A percentile compares a stretch with the other conserved stretches of the same genome.
Conservation (phyloP, 2,888 invertebrate species). For the Trichogramma dendrolimi region DNA sequence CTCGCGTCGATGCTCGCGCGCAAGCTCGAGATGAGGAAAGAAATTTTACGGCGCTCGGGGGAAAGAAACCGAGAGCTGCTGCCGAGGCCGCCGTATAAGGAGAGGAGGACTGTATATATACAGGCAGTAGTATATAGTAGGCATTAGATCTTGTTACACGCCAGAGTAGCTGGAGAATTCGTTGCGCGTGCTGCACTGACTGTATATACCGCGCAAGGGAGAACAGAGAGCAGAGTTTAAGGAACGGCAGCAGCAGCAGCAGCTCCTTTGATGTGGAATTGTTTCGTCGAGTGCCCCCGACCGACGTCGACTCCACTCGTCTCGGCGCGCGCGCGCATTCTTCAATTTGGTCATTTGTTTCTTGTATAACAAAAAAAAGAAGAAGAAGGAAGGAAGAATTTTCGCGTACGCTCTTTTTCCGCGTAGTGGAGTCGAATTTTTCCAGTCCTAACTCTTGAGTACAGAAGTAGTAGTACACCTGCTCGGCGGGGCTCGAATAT, state of each 20-base stretch:
- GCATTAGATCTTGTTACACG: slow-evolving; percentile 26
- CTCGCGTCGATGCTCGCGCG: not conserved
- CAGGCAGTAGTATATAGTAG: not conserved
- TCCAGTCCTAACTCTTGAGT: no score
- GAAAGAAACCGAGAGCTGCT: not conserved
- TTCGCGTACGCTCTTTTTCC: no score
- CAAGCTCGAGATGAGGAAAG: not conserved
- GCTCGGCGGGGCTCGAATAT: no score
- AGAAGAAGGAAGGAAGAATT: no score
- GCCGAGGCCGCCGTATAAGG: slow-evolving; percentile 9
- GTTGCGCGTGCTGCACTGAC: not conserved
- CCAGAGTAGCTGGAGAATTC: slow-evolving; percentile 18
- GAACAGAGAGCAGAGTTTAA: not conserved
- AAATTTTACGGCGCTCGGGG: slow-evolving; percentile 16
- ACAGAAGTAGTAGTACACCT: no score
- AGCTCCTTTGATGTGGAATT: slow-evolving; percentile 12
- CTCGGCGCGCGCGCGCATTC: no score
- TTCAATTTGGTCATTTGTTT: no score
- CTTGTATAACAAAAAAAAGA: no score
- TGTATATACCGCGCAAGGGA: no score
- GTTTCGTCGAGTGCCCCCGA: not conserved
- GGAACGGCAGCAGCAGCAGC: slow-evolving; percentile 8
- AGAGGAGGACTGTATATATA: slow-evolving; percentile 13
- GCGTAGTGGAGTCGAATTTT: no score
- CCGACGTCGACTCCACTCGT: not conserved